Percentiles rank a stretch among this genome's conserved stretches.
phyloP scores from a whole-genome alignment of 2,797 vertebrate species.

The Manis pentadactyla region DNA sequence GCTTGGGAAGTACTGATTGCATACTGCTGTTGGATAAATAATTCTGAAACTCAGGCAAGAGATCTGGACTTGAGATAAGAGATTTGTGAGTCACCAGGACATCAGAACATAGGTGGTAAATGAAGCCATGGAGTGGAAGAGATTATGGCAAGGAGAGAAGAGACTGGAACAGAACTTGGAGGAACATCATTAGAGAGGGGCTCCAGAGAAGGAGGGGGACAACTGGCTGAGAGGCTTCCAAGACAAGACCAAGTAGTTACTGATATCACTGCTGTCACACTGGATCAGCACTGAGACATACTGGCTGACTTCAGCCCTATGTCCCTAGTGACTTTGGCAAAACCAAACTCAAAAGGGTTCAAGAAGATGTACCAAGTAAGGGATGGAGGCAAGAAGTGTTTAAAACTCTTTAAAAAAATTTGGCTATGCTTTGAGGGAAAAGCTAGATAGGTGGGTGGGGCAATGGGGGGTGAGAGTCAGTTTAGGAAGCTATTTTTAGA shows the following conservation, averaged over 20 bases:
- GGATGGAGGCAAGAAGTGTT: constrained; percentile 5
- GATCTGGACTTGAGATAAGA: constrained; percentile 8
- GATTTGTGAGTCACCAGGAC: constrained; percentile 28
- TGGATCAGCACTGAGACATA: neutral
- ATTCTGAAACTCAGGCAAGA: constrained; percentile 23
- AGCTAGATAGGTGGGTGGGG: neutral
- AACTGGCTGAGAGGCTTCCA: neutral
- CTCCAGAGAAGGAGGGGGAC: neutral
- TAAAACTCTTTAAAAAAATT: constrained; percentile 36
- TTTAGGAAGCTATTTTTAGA: constrained; percentile 23
- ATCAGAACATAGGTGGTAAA: neutral
- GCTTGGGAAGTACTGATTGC: neutral
- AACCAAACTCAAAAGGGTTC: constrained; percentile 18
- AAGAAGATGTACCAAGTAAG: neutral
- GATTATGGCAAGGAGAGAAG: neutral
- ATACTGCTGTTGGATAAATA: constrained; percentile 14
- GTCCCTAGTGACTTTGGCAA: constrained; percentile 23
- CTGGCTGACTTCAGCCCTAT: neutral
- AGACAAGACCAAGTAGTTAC: neutral
- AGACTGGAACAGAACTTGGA: neutral
- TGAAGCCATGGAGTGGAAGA: neutral
- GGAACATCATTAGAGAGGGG: neutral
- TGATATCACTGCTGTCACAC: neutral
- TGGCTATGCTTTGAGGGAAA: constrained; percentile 10
- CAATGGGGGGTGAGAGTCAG: neutral